Base-by-base conservation (phyloP, 2,797 vertebrate genomes). In the Sarcophilus harrisii region DNA sequence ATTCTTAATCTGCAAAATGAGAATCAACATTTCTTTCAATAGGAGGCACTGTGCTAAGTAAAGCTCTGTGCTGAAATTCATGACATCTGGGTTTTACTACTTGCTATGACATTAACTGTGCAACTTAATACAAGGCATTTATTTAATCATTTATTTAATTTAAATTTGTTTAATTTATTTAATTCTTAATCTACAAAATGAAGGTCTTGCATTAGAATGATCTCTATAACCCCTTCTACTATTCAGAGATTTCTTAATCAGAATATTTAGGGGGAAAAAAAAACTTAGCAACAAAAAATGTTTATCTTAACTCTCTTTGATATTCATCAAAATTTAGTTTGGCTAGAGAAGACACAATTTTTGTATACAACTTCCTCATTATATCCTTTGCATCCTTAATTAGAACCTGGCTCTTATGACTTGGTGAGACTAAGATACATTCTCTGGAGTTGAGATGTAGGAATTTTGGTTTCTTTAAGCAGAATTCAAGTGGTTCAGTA, bases 401-500 rank as follows among this genome's bases (percentile, higher is more conserved):
- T 97, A 97, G 93, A 97, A 97, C 96, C 95, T 93, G 95, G 93
- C 57, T 93, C 94, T 91, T 97, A 95, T 97, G 96, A 97, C 95
- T 96, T 94, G 95, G 92, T 94, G 92, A 94, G 93, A 95, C n/a
- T 89, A 96, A 62, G 96, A 96, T 97, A 95, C 93, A 94, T 97
- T 97, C 96, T 90, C 93, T 96, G 93, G 97, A 98, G 93, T 96
- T 96, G 57, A 97, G 92, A 90, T 91, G 60, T 92, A 90, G 97
- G 95, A 94, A 96, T 95, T 97, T 97, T 96, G 95, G 97, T 97
- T 96, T 81, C 58, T 96, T 97, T 97, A 97, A 98, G 95, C 95
- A 95, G 96, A 95, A 98, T 98, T 97, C 97, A 97, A 97, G 95
- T 97, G 94, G 96, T 97, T 98, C 97, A 97, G 97, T 98, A 97